phyloP scores from a whole-genome alignment of 2,888 invertebrate genomes.

The Drosophila cognata region DNA sequence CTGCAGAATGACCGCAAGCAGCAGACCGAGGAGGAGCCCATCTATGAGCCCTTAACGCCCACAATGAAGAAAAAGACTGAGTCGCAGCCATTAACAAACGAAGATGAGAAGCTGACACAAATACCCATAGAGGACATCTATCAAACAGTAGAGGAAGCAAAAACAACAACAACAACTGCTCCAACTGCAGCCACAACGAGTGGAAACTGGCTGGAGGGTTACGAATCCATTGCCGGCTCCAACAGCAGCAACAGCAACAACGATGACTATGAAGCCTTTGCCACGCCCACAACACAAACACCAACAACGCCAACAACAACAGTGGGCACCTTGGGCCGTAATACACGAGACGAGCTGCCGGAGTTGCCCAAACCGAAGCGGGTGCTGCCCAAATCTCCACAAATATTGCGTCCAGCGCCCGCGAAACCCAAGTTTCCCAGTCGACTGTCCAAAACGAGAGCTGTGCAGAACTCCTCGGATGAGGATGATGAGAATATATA shows the following conservation, averaged over 20 bases:
- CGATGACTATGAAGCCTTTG: constrained; percentile 84
- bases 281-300: constrained; percentile 61
- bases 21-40: constrained; percentile 35
- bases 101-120: constrained; percentile 20
- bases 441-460: not conserved
- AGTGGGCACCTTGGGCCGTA: constrained; percentile 71
- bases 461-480: constrained; percentile 28
- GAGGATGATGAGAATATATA: constrained; percentile 87
- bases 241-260: constrained; percentile 35
- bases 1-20: constrained; percentile 8
- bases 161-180: constrained; percentile 7
- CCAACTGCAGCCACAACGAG: constrained; percentile 28
- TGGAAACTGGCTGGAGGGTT: constrained; percentile 76
- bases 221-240: constrained; percentile 82
- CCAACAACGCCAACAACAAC: constrained; percentile 65
- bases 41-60: constrained; percentile 80
- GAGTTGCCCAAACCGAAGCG: constrained; percentile 83
- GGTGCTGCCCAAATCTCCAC: constrained; percentile 71
- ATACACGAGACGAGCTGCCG: constrained; percentile 81
- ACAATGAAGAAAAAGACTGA: constrained; percentile 72
- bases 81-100: constrained; percentile 47
- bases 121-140: constrained; percentile 78
- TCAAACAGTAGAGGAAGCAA: constrained; percentile 82
- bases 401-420: constrained; percentile 65
- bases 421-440: constrained; percentile 45